A percentile compares a stretch with the other conserved stretches of the same genome.
Conservation (phyloP, 2,888 invertebrate species). For the Andrena chrysosceles region DNA sequence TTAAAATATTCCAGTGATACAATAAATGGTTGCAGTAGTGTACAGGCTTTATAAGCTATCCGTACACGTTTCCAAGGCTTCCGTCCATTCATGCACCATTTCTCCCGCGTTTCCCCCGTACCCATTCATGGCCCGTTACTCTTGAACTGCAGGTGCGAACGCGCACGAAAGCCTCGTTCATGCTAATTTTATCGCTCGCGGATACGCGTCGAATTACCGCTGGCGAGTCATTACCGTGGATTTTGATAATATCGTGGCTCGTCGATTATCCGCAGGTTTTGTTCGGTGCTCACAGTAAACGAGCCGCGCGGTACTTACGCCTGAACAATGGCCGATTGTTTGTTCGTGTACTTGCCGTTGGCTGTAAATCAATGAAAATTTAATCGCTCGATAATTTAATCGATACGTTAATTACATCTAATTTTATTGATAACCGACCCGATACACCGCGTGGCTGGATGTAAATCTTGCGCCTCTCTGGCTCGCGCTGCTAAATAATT, state of each 20-base stretch:
- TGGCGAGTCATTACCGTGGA: conserved; percentile 70
- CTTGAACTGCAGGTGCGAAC: conserved; percentile 70
- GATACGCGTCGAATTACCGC: conserved; percentile 65
- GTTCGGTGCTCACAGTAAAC: conserved; percentile 37
- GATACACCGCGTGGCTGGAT: not conserved
- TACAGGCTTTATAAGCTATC: conserved; percentile 4
- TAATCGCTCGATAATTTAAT: conserved; percentile 57
- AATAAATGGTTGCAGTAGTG: not conserved
- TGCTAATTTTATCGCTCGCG: conserved; percentile 71
- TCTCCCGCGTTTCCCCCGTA: conserved; percentile 59
- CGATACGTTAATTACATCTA: conserved; percentile 57
- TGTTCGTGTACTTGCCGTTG: not conserved
- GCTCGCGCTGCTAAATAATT: not conserved
- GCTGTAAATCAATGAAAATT: conserved; percentile 55
- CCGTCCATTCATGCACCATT: conserved; percentile 72
- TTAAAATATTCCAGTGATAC: no score
- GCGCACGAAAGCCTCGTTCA: conserved; percentile 57
- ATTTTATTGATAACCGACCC: conserved; percentile 54
- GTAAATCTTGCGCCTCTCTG: conserved; percentile 4
- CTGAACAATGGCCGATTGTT: conserved; percentile 36
- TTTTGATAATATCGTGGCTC: conserved; percentile 61
- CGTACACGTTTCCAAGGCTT: conserved; percentile 33
- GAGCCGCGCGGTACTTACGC: conserved; percentile 46
- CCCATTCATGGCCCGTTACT: conserved; percentile 76
- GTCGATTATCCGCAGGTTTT: conserved; percentile 52